phyloP scores from a whole-genome alignment of 37 sponge, comb jelly and placozoan species.

The Bolinopsis microptera region DNA sequence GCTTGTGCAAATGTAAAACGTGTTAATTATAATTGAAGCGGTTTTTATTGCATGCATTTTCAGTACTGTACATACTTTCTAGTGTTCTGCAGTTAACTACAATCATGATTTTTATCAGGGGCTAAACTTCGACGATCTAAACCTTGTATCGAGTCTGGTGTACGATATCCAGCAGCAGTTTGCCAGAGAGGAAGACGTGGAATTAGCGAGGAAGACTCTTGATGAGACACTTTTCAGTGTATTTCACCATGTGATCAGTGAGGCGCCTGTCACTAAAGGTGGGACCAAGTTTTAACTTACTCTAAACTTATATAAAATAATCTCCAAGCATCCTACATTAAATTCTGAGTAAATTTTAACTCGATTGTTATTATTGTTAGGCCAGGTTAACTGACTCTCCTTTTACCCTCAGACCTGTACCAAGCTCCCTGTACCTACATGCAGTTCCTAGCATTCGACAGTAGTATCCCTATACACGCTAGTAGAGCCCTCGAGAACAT shows the following conservation, averaged over 20 bases:
- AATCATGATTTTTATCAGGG: no score
- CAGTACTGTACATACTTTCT: no score
- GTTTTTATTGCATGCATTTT: no score
- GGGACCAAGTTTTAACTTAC: background rate
- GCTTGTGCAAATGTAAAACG: no score
- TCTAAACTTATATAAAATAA: background rate
- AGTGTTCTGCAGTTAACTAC: no score
- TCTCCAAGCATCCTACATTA: background rate
- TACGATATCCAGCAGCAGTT: slow-evolving; percentile 53
- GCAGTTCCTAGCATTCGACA: slow-evolving; percentile 59
- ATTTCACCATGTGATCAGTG: slow-evolving; percentile 57
- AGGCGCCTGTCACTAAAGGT: slow-evolving; percentile 65
- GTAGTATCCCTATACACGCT: slow-evolving; percentile 49
- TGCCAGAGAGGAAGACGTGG: background rate
- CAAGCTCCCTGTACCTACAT: slow-evolving; percentile 32
- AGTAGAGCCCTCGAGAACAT: slow-evolving; percentile 61
- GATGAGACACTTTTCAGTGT: slow-evolving; percentile 55
- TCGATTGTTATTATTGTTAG: background rate
- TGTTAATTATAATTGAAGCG: no score
- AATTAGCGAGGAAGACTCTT: background rate
- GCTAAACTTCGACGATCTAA: slow-evolving; percentile 56
- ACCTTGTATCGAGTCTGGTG: background rate
- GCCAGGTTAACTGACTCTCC: no score
- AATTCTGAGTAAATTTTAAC: background rate
- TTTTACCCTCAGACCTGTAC: slow-evolving; percentile 50